Evolutionary conservation across 2,797 vertebrate species (phyloP).

Genomic region (Notoglanidium macrostoma): DNA sequence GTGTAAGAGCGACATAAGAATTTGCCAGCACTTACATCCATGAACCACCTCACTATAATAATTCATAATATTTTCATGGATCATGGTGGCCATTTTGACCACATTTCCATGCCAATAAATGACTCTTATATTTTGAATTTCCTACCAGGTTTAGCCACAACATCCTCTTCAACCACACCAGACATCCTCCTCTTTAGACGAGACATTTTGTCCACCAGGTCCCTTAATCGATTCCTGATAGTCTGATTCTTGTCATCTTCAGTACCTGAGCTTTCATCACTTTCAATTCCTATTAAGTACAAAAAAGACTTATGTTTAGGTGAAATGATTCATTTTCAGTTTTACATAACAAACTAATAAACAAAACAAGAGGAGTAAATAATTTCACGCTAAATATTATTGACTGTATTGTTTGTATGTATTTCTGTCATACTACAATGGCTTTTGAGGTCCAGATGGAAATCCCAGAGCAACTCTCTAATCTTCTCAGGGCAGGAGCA

Average conservation of each 20-base stretch:
- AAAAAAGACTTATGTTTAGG: neutral
- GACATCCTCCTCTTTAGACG: slow-evolving; percentile 77
- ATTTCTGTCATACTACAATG: slow-evolving; percentile 83
- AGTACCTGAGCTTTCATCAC: slow-evolving; percentile 74
- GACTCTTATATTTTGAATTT: neutral
- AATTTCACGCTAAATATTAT: neutral
- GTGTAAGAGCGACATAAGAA: neutral
- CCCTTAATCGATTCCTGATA: slow-evolving; percentile 79
- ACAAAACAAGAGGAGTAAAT: neutral
- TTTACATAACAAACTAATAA: neutral
- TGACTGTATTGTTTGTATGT: neutral
- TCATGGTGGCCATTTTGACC: neutral
- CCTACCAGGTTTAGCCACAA: slow-evolving; percentile 76
- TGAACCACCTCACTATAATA: neutral
- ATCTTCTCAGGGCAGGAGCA: slow-evolving; percentile 88
- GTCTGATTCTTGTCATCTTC: slow-evolving; percentile 78
- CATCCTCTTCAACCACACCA: slow-evolving; percentile 70
- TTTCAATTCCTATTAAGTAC: slow-evolving; percentile 78
- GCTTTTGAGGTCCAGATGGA: slow-evolving; percentile 85
- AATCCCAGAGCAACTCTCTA: slow-evolving; percentile 84
- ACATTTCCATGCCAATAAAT: neutral
- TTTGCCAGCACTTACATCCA: neutral
- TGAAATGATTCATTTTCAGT: neutral
- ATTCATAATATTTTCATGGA: neutral
- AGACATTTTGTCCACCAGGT: slow-evolving; percentile 80